phyloP scores from a whole-genome alignment of 2,797 vertebrate species.

The Myotis findleyi region DNA sequence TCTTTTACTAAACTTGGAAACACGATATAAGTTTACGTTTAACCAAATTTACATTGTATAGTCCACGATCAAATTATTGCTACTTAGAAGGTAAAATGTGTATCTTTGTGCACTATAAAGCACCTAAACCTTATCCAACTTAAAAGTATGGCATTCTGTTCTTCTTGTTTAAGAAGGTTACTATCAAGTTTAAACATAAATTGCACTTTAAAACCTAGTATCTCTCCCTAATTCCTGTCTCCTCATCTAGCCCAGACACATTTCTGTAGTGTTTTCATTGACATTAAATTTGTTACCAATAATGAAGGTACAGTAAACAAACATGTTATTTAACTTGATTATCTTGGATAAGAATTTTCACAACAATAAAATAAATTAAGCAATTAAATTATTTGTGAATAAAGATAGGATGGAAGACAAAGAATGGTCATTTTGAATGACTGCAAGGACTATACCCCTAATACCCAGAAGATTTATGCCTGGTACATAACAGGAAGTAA shows the following conservation, averaged over 20 bases:
- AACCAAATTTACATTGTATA: constrained; percentile 19
- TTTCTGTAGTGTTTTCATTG: constrained; percentile 47
- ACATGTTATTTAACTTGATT: constrained; percentile 35
- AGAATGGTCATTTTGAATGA: constrained; percentile 49
- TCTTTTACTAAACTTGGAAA: constrained; percentile 32
- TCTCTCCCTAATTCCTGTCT: constrained; percentile 4
- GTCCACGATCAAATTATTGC: constrained; percentile 16
- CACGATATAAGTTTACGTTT: constrained; percentile 38
- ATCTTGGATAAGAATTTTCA: constrained; percentile 50
- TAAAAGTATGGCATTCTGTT: background rate
- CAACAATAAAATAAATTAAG: constrained; percentile 27
- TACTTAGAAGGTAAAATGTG: background rate
- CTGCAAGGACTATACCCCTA: background rate
- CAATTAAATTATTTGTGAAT: constrained; percentile 26
- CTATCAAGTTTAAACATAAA: background rate
- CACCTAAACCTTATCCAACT: background rate
- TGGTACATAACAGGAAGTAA: background rate
- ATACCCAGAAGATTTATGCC: background rate
- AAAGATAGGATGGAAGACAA: constrained; percentile 48
- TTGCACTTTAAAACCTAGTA: background rate
- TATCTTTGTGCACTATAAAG: background rate
- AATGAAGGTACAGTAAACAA: constrained; percentile 1
- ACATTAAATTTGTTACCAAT: constrained; percentile 42
- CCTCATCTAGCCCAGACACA: constrained; percentile 1
- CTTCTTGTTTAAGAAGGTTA: constrained; percentile 34